A percentile compares a stretch with the other conserved stretches of the same genome.
Conservation (phyloP, 2,888 invertebrate species). For the Tryphoninae sp. region DNA sequence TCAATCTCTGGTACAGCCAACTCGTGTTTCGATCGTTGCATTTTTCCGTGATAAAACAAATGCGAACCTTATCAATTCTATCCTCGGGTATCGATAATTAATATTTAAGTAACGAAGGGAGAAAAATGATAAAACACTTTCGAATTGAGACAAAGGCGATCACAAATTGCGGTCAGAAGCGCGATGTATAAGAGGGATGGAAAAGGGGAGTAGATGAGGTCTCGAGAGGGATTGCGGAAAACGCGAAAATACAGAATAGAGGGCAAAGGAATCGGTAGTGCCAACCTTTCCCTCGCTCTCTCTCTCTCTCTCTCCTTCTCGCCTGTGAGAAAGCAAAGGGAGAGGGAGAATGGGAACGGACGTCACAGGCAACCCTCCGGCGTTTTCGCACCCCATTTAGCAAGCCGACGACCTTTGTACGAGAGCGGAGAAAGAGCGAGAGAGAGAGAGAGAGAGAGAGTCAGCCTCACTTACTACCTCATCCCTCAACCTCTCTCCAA, state of each 20-base stretch:
- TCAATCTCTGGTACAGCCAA: no score
- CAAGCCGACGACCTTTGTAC: constrained; percentile 65
- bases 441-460: constrained; percentile 7
- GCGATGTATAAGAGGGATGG: no score
- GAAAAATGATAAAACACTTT: no score
- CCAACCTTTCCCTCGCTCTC: constrained; percentile 2
- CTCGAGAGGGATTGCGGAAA: background rate
- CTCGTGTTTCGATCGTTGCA: no score
- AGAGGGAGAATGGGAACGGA: constrained; percentile 25
- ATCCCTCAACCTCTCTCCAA: constrained; percentile 28
- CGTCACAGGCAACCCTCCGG: constrained; percentile 56
- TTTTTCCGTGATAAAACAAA: no score
- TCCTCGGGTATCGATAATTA: no score
- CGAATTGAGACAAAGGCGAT: no score
- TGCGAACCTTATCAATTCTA: no score
- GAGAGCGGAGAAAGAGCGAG: constrained; percentile 15
- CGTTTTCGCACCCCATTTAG: constrained; percentile 73
- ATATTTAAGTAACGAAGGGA: no score
- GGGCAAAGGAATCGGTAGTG: constrained; percentile 15
- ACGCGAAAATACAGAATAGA: constrained; percentile 17
- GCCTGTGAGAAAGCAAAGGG: constrained; percentile 27
- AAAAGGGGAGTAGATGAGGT: no score
- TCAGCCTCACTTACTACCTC: constrained; percentile 41
- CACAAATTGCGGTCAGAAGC: no score
- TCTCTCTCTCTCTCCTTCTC: constrained; percentile 10